phyloP scores from a whole-genome alignment of 2,888 invertebrate species.

The Mimumesa dahlbomi region DNA sequence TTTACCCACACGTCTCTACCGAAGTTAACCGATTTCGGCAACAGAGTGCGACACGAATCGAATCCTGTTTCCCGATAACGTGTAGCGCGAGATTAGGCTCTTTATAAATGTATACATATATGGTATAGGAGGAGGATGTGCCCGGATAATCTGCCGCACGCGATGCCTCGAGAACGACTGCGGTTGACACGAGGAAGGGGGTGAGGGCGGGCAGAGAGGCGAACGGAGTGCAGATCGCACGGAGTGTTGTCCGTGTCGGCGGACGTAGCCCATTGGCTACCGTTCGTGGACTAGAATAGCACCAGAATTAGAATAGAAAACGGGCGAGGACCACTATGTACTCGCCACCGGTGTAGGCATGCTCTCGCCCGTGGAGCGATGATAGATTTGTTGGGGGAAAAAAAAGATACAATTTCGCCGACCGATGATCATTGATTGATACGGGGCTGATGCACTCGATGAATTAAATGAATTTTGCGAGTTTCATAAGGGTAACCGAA shows the following conservation, averaged over 20 bases:
- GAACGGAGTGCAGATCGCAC: constrained; percentile 18
- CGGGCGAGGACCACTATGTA: constrained; percentile 54
- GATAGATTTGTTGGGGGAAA: too few relatives aligned
- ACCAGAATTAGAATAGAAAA: constrained; percentile 66
- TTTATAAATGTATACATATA: too few relatives aligned
- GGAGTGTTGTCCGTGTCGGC: constrained; percentile 37
- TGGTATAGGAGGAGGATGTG: constrained; percentile 45
- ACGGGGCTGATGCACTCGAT: too few relatives aligned
- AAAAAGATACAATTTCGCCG: too few relatives aligned
- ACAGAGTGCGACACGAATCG: neutral
- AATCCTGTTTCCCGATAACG: constrained; percentile 33
- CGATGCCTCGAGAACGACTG: constrained; percentile 73
- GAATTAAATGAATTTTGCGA: too few relatives aligned
- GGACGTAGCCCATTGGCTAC: constrained; percentile 64
- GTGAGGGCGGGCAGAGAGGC: constrained; percentile 17
- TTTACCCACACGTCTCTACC: neutral
- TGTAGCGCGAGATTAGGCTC: constrained; percentile 35
- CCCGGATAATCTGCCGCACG: constrained; percentile 69
- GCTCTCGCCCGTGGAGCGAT: too few relatives aligned
- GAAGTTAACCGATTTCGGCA: neutral
- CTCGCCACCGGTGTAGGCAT: constrained; percentile 6
- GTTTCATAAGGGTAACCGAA: too few relatives aligned
- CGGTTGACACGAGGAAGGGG: constrained; percentile 56
- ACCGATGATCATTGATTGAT: too few relatives aligned
- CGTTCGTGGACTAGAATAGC: constrained; percentile 63